These are phyloP conservation scores for Psittacus erithacus DNA, from an alignment of 2,113 vertebrate species.

Conservation along the genomic window DNA sequence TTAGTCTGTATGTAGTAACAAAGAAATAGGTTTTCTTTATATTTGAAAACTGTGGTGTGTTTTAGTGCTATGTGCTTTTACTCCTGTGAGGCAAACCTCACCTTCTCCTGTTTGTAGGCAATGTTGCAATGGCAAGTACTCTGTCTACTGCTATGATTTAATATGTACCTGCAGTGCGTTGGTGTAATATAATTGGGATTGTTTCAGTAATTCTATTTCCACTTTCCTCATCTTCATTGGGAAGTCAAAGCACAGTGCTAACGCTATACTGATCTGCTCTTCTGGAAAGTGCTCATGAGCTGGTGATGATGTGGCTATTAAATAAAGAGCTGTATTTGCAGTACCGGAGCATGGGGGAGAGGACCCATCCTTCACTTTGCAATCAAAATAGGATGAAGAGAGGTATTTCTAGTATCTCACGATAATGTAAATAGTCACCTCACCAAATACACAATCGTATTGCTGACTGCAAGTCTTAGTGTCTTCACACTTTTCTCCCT, in stretches of 20 bases:
- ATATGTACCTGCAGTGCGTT: accelerated
- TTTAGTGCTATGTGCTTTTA: background rate
- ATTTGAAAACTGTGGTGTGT: background rate
- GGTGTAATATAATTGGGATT: background rate
- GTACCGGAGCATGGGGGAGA: accelerated
- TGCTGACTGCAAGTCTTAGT: background rate
- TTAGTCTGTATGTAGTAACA: background rate
- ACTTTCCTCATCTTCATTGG: accelerated
- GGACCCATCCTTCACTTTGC: background rate
- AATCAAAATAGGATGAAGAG: background rate
- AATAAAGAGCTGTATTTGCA: background rate
- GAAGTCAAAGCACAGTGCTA: background rate
- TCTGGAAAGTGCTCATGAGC: accelerated
- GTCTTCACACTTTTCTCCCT: background rate
- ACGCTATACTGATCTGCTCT: background rate
- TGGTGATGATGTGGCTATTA: background rate
- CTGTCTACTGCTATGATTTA: background rate
- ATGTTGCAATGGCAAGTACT: background rate
- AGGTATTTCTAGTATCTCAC: background rate
- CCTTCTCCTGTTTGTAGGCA: background rate
- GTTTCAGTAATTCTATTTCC: background rate
- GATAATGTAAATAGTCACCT: background rate
- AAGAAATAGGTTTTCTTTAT: background rate
- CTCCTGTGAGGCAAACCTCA: background rate
- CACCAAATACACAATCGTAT: accelerated